phyloP scores from a whole-genome alignment of 2,888 invertebrate species.

The Heterodera filipjevi region DNA sequence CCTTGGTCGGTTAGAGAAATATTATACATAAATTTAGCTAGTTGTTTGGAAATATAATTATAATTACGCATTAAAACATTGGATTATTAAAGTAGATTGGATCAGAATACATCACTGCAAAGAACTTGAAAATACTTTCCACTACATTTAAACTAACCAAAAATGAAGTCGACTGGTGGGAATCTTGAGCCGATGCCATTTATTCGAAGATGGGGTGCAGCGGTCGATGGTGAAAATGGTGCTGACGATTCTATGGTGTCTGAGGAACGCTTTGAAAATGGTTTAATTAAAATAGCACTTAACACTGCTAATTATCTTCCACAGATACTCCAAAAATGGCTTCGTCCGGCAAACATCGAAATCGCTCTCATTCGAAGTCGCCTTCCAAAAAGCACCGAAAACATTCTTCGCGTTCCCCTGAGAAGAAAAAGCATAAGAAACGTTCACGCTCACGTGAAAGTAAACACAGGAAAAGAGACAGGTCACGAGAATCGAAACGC shows the following conservation, averaged over 20 bases:
- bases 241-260: constrained; percentile 13
- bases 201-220: constrained; percentile 57
- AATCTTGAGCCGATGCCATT: constrained; percentile 64
- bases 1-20: too few relatives aligned
- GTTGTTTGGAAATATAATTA: too few relatives aligned
- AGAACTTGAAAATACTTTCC: too few relatives aligned
- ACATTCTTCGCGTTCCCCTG: constrained; percentile 36
- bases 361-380: constrained; percentile 29
- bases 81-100: too few relatives aligned
- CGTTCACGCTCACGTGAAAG: constrained; percentile 44
- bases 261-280: background rate
- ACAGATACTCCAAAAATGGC: constrained; percentile 17
- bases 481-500: constrained; percentile 31
- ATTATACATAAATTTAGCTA: too few relatives aligned
- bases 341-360: constrained; percentile 19
- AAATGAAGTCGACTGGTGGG: constrained; percentile 45
- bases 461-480: constrained; percentile 33
- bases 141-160: background rate
- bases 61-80: too few relatives aligned
- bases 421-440: constrained; percentile 32
- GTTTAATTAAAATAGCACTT: background rate
- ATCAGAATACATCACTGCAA: too few relatives aligned
- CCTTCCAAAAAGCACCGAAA: constrained; percentile 15
- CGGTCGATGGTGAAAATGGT: constrained; percentile 33
- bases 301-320: background rate